Evolutionary conservation across 2,888 invertebrate genomes (phyloP), one percentile per base, ranked within the genome.

Genomic region (Rhimphoctona megacephalus): DNA sequence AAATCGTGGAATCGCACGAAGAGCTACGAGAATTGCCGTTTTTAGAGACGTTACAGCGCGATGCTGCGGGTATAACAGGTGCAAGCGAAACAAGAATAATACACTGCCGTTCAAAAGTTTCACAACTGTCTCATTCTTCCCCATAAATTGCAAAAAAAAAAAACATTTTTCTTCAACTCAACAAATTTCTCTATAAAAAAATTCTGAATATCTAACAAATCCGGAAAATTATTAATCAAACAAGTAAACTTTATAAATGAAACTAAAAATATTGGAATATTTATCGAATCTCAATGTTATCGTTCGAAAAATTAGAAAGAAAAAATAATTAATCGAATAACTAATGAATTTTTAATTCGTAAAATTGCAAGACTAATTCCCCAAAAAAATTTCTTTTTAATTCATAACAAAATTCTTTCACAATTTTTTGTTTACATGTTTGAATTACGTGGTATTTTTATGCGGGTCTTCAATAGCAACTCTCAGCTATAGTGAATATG

Each of bases 11-110:
- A 61, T 61, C 46, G 19, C 22, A 77, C 25, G 36, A 66, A 25
- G 39, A 33, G 22, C 17, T 43, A 9, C 19, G 33, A 74, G 61
- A 78, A 81, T 61, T 17, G 61, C 33, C 67, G 77, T 57, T 77
- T 73, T 73, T 7, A 39, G 77, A 78, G 72, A 69, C 74, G 70
- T 79, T 79, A 52, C 69, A n/a, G 19, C 25, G 78, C 52, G 25
- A 73, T 57, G 25, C 49, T 36, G 49, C 43, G 46, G 49, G 49
- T 61, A 43, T 49, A 85, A 83, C 86, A 86, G 86, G 86, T 86
- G 86, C 77, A 64, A 30, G 64, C 64, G 77, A 36, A 67, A 67
- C 22, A 19, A 61, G 57, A 46, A 61, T 30, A 17, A 61, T 61
- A 61, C 61, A 61, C 61, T 30, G 17, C 11, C 30, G 61, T 30